These are phyloP conservation scores for Tadarida brasiliensis DNA, from an alignment of 2,797 vertebrate species.

Conservation along the genomic window DNA sequence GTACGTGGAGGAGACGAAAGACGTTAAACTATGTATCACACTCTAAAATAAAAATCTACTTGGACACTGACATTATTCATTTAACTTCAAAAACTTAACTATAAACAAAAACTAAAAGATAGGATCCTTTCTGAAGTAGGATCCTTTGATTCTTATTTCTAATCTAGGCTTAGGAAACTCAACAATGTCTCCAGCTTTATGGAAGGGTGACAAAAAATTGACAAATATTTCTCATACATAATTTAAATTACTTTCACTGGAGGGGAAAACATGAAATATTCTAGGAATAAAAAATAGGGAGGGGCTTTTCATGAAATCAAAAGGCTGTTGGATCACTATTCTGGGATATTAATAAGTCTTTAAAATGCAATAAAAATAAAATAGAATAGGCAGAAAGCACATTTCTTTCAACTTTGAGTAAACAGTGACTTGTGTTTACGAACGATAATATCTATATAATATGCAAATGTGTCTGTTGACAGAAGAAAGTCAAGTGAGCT, in stretches of 20 bases:
- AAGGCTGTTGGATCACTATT: neutral
- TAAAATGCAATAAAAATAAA: slow-evolving; percentile 6
- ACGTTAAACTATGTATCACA: neutral
- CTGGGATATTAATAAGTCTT: neutral
- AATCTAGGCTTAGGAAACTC: neutral
- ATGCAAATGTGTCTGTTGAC: neutral
- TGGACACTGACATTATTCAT: neutral
- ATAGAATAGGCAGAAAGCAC: neutral
- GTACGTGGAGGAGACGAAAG: neutral
- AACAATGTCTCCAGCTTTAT: neutral
- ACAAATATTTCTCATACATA: slow-evolving; percentile 20
- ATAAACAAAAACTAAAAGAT: neutral
- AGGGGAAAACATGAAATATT: neutral
- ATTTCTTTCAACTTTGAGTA: slow-evolving; percentile 9
- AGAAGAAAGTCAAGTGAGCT: neutral
- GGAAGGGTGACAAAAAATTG: neutral
- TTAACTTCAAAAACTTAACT: neutral
- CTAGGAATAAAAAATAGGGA: neutral
- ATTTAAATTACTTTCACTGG: neutral
- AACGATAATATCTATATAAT: neutral
- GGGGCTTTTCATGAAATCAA: neutral
- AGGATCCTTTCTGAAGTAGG: neutral
- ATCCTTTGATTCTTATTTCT: slow-evolving; percentile 21
- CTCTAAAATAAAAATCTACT: slow-evolving; percentile 1
- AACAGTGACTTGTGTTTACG: neutral